Evolutionary conservation across 1,140 invertebrate species (phyloP), one percentile per base, ranked within the genome.

Genomic region (Eriocheir sinensis): DNA sequence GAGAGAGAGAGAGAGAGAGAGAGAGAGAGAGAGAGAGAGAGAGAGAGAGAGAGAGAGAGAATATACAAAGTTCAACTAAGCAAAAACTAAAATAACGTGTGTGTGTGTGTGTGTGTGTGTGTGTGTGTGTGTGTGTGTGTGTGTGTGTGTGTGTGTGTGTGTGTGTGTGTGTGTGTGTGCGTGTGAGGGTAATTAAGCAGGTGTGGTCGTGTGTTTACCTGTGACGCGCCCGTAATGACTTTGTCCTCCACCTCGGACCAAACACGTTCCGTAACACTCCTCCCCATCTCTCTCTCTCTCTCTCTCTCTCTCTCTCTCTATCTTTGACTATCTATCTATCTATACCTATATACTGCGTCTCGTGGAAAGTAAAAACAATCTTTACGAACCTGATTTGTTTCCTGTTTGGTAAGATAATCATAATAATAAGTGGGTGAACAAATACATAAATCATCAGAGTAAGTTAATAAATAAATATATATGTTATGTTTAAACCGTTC

Each of bases 11-110:
- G 80, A 83, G 80, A 83, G 80, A 83, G 80, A 83, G 80, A 83
- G 80, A 83, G 80, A 83, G 80, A 83, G 80, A 83, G 80, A 83
- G 80, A 83, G 80, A 83, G 80, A 83, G 80, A 83, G 80, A 83
- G 80, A 83, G 80, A 83, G 80, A 83, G 2, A 3, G 80, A 32
- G 30, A 3, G 80, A 32, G 30, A 83, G 36, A 83, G 36, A 32
- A 0, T 4, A 1, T 2, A 72, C 6, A 21, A n/a, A 72, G 21
- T 27, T 21, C 21, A 72, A 72, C n/a, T 21, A 27, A 21, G n/a
- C 21, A 21, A 72, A 72, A 72, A n/a, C 17, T 48, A 72, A 72
- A 72, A 41, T 38, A n/a, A 32, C 3, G 38, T 21, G 34, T 38
- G 38, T 3, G 6, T 85, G 17, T 38, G 32, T 85, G 81, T 36